Base-by-base conservation (phyloP, 2,888 invertebrate genomes). In the Chloromyia formosa region DNA sequence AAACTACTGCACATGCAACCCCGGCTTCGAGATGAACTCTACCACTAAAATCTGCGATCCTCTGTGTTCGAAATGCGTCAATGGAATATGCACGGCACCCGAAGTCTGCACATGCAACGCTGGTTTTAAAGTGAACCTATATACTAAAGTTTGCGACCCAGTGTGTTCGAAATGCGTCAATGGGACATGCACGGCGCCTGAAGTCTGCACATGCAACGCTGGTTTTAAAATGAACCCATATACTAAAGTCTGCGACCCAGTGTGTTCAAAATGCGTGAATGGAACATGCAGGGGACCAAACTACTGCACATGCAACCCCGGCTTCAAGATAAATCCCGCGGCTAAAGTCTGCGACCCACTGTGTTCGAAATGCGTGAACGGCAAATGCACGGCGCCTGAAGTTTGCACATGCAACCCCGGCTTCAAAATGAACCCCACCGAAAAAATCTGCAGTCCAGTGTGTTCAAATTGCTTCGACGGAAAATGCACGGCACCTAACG, bases 131-230 rank as follows among this genome's bases (percentile, higher is more conserved):
- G 3, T 27, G 10, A 69, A 54, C 12, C 9, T n/a, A 9, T 1
- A 10, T 10, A 69, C 23, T 0, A 53, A 69, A 23, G 7, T 23
- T 1, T 69, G 69, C 23, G 69, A 69, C 2, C 69, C 69, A 9
- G 35, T 69, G n/a, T 69, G 69, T 18, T 54, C 14, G 4, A 54
- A 54, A 5, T 71, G 71, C 71, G 56, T 18, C 10, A 58, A 58
- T 58, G 56, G 56, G 2, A 58, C 4, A 22, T 58, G 56, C 22
- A 58, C 56, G 16, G 56, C 56, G 4, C 56, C 56, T 20, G 22
- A 58, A 1, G 56, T 58, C 3, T 58, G 56, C 18, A 58, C 56
- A 1, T 58, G 56, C 20, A 58, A 58, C 16, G 3, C 56, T 1
- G 56, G 56, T 1, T 58, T 16, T 18, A 7, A 58, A 18, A 3